A percentile compares a stretch with the other conserved stretches of the same genome.
Evolutionary conservation across 2,888 invertebrate species (phyloP).

Genomic region (Podabrus alpinus): DNA sequence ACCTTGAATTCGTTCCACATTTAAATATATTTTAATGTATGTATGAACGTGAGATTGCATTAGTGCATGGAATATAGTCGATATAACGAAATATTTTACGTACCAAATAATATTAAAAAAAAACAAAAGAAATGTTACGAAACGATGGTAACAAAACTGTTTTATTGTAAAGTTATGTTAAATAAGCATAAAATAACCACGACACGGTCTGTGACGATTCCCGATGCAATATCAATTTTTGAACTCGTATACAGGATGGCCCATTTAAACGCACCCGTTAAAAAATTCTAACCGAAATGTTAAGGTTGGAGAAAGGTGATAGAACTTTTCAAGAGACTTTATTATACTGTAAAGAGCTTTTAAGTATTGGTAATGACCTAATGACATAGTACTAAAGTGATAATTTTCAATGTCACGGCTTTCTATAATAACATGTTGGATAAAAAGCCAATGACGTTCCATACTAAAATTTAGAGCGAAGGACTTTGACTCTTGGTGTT

Average conservation of each 20-base stretch:
- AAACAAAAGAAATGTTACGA: too few relatives aligned
- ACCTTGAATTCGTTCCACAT: not conserved
- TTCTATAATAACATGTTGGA: not conserved
- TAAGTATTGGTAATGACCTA: not conserved
- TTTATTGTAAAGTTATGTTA: not conserved
- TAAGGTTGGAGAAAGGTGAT: not conserved
- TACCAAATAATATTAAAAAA: not conserved
- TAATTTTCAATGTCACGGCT: not conserved
- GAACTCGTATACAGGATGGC: not conserved
- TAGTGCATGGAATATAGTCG: not conserved
- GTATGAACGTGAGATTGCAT: not conserved
- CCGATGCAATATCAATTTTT: not conserved
- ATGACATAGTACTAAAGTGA: not conserved
- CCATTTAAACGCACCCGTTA: not conserved
- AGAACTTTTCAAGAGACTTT: not conserved
- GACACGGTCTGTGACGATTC: too few relatives aligned
- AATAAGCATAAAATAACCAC: not conserved
- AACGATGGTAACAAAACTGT: not conserved
- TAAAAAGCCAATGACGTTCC: not conserved
- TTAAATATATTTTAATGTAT: not conserved
- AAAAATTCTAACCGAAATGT: not conserved
- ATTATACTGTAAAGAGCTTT: not conserved
- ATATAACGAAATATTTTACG: not conserved
- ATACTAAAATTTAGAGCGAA: not conserved
- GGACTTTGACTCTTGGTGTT: not conserved